Evolutionary conservation across 2,888 invertebrate genomes (phyloP).

Genomic region (Auanema sp.): DNA sequence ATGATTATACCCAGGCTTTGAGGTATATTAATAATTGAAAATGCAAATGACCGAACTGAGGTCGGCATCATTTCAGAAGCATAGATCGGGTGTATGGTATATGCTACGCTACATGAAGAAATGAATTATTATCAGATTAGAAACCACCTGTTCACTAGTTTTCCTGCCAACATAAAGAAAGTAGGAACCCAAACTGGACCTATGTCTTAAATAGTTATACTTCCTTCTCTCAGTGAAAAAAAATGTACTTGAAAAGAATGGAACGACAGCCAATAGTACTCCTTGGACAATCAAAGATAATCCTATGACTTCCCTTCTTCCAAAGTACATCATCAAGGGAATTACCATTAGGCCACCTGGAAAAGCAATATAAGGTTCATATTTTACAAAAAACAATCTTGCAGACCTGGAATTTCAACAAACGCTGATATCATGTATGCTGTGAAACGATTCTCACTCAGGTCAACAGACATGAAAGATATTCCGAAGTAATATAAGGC

Average conservation of each 20-base stretch:
- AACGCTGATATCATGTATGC: slow-evolving; percentile 23
- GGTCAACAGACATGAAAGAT: slow-evolving; percentile 16
- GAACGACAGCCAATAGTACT: slow-evolving; percentile 14
- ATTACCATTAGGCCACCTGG: slow-evolving; percentile 21
- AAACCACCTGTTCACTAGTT: slow-evolving; percentile 19
- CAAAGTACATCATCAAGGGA: slow-evolving; percentile 22
- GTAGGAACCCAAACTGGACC: not conserved
- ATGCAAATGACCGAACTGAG: slow-evolving; percentile 16
- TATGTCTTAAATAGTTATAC: not conserved
- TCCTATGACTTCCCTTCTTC: slow-evolving; percentile 13
- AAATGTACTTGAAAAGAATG: slow-evolving; percentile 6
- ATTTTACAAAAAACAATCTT: too few relatives aligned
- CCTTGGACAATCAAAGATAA: slow-evolving; percentile 17
- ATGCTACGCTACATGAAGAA: slow-evolving; percentile 1
- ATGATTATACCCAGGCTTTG: slow-evolving; percentile 22
- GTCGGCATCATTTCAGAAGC: slow-evolving; percentile 26
- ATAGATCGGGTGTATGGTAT: slow-evolving; percentile 22
- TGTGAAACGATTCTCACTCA: slow-evolving; percentile 17
- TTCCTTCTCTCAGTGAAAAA: not conserved
- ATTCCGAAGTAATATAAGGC: slow-evolving; percentile 20
- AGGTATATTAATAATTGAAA: slow-evolving; percentile 22
- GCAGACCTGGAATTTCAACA: slow-evolving; percentile 6
- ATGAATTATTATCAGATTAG: not conserved
- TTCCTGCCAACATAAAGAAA: slow-evolving; percentile 9
- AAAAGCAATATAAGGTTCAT: slow-evolving; percentile 1